These are phyloP conservation scores for Cuculus canorus DNA, from an alignment of 2,797 vertebrate genomes.

Conservation along the genomic window DNA sequence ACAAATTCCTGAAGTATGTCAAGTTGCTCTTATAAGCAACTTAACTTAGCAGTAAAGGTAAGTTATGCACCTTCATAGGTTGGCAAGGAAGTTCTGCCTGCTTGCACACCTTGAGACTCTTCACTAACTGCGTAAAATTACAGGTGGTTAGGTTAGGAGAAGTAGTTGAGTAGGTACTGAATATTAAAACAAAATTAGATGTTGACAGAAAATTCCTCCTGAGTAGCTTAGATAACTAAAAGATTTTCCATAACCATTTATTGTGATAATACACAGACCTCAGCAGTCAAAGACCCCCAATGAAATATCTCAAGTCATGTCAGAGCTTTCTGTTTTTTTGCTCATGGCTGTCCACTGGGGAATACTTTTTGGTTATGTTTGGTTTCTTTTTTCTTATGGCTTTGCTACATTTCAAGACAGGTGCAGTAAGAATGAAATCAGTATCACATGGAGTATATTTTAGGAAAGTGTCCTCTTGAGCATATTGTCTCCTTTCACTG, in stretches of 20 bases:
- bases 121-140: background rate
- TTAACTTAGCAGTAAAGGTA: background rate
- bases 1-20: background rate
- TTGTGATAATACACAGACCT: background rate
- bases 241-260: background rate
- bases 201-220: background rate
- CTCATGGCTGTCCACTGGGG: background rate
- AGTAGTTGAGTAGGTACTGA: background rate
- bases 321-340: constrained; percentile 7
- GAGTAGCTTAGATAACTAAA: background rate
- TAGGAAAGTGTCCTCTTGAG: background rate
- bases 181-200: constrained; percentile 1
- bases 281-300: background rate
- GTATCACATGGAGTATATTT: background rate
- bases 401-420: background rate
- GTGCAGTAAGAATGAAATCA: background rate
- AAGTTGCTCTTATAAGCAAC: background rate
- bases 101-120: background rate
- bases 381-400: background rate
- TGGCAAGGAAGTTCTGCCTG: background rate
- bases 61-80: background rate
- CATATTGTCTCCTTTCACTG: background rate
- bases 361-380: background rate
- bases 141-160: background rate
- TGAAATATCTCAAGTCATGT: background rate